Base-by-base conservation (phyloP, 2,888 invertebrate genomes). In the Pyrgus malvae region DNA sequence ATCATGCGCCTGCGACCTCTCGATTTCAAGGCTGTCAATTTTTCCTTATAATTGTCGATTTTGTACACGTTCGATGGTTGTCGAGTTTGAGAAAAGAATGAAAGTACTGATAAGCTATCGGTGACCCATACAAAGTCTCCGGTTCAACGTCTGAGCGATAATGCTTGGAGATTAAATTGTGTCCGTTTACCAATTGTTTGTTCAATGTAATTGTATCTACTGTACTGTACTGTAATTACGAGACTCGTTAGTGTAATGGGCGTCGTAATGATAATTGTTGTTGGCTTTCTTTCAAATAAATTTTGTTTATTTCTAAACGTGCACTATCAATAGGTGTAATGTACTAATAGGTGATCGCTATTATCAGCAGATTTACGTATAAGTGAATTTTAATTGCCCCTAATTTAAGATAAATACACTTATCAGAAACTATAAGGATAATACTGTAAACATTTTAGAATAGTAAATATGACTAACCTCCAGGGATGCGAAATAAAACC, bases 401-500 rank as follows among this genome's bases (percentile, higher is more conserved):
- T n/a, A n/a, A n/a, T n/a, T n/a, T n/a, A n/a, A n/a, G n/a, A n/a
- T n/a, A n/a, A n/a, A n/a, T n/a, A n/a, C n/a, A n/a, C n/a, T n/a
- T n/a, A n/a, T n/a, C n/a, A n/a, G n/a, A n/a, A n/a, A n/a, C n/a
- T n/a, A n/a, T n/a, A n/a, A n/a, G n/a, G n/a, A n/a, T 33, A 1
- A 4, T 33, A 33, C 33, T 12, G 11, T n/a, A n/a, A n/a, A n/a
- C n/a, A n/a, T n/a, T n/a, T n/a, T n/a, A n/a, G n/a, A n/a, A n/a
- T n/a, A n/a, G n/a, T n/a, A n/a, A n/a, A n/a, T n/a, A n/a, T n/a
- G n/a, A n/a, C 95, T 93, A 85, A 97, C 97, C 97, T 94, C 97
- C 97, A 98, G 67, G 92, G 91, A 80, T 98, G 97, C 51, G 95
- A 93, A 56, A 93, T 92, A 83, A 96, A 98, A 42, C 97, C 97